phyloP scores from a whole-genome alignment of 2,113 vertebrate species.

The Todiramphus chloris region DNA sequence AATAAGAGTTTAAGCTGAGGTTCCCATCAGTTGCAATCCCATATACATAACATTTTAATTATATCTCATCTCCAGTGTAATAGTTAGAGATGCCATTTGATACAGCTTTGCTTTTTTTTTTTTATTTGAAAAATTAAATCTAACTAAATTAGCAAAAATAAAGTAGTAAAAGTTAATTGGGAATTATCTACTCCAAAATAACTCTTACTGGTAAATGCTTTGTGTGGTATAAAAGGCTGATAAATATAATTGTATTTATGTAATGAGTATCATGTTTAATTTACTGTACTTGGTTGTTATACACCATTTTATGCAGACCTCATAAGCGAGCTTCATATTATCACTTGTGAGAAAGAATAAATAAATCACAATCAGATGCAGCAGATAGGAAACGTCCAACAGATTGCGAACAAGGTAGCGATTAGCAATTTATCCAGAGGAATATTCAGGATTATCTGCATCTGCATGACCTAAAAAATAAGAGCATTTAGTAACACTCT shows the following conservation, averaged over 20 bases:
- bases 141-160: constrained; percentile 69
- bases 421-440: background rate
- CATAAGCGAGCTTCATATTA: constrained; percentile 17
- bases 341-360: background rate
- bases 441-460: background rate
- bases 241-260: constrained; percentile 75
- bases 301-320: constrained; percentile 50
- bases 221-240: constrained; percentile 66
- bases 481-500: background rate
- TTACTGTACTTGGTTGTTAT: constrained; percentile 61
- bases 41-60: constrained; percentile 70
- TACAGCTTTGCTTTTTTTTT: constrained; percentile 10
- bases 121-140: constrained; percentile 64
- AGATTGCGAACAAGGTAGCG: background rate
- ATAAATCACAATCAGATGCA: background rate
- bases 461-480: background rate
- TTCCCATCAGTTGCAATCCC: constrained; percentile 53
- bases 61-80: constrained; percentile 62
- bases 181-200: constrained; percentile 69
- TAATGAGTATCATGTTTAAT: constrained; percentile 72
- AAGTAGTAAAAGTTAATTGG: constrained; percentile 71
- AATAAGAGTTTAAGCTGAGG: constrained; percentile 42
- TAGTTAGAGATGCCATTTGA: constrained; percentile 66
- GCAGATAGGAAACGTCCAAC: background rate
- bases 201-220: constrained; percentile 66